Base-by-base conservation (phyloP, 2,888 invertebrate genomes). In the Volucella inflata region DNA sequence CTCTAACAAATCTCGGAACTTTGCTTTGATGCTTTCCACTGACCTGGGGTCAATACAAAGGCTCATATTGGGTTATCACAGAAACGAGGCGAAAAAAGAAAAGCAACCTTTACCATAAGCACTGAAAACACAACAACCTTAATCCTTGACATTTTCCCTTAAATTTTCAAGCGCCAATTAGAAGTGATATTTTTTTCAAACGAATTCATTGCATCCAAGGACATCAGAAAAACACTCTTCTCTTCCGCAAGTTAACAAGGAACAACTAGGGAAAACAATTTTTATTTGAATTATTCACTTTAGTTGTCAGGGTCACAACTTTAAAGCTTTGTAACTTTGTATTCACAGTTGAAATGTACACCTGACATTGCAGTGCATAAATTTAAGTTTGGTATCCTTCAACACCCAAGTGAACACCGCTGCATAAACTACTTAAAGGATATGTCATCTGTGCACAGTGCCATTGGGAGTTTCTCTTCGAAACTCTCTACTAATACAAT, bases 321-420 rank as follows among this genome's bases (percentile, higher is more conserved):
- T 30, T 59, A 50, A 48, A 50, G 21, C 42, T 60, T n/a, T 53
- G 9, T 53, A 30, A 50, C 16, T 11, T 76, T 51, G 11, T 60
- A 4, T 64, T 53, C 21, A 12, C 30, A 12, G 21, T 74, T 14
- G 48, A 57, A 40, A 57, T 48, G 38, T 16, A 60, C n/a, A 44
- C 72, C 44, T 21, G 16, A 9, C 16, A 50, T 72, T 17, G 16
- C 30, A 46, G 64, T 21, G 17, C 40, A 53, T 12, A 16, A 53
- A 68, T 53, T 55, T 16, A 57, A 50, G 62, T 30, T 30, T 30
- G 30, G 30, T 68, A 55, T 68, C 60, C 51, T 64, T 80, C 75
- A 80, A 70, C 60, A 64, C 42, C 62, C 62, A 80, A 80, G 68
- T 75, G 80, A 80, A 57, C 80, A 68, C 65, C 46, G 16, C 12